Percentiles rank a stretch among this genome's conserved stretches.
phyloP scores from a whole-genome alignment of 1,140 invertebrate species.

The Heliconius himera region DNA sequence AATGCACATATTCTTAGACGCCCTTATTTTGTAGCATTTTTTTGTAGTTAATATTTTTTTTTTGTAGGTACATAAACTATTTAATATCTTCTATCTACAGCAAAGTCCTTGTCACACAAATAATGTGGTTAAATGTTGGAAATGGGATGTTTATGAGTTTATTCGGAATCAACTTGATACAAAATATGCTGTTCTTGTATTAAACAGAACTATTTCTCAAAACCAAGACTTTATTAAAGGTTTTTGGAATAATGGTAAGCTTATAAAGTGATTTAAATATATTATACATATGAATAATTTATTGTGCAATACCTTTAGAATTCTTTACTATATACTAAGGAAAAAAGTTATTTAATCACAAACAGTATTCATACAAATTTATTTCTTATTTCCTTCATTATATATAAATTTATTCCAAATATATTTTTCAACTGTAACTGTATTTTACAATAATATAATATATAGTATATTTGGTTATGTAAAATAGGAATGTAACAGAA shows the following conservation, averaged over 20 bases:
- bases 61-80: conserved; percentile 49
- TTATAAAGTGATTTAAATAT: not conserved
- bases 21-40: not conserved
- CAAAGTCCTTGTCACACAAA: conserved; percentile 33
- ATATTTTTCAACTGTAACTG: too few relatives aligned
- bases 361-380: too few relatives aligned
- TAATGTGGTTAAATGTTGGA: conserved; percentile 50
- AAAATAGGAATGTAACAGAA: too few relatives aligned
- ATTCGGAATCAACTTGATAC: conserved; percentile 35
- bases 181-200: conserved; percentile 67
- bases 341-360: not conserved
- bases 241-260: conserved; percentile 72
- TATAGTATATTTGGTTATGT: too few relatives aligned
- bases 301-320: not conserved
- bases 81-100: conserved; percentile 53
- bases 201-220: conserved; percentile 64
- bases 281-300: not conserved
- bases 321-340: not conserved
- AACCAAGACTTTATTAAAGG: conserved; percentile 54
- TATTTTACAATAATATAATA: too few relatives aligned
- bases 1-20: not conserved
- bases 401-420: not conserved
- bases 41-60: conserved; percentile 9
- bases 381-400: not conserved
- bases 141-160: conserved; percentile 60